Base-by-base conservation (phyloP, 1,140 invertebrate genomes). In the Physella acuta region DNA sequence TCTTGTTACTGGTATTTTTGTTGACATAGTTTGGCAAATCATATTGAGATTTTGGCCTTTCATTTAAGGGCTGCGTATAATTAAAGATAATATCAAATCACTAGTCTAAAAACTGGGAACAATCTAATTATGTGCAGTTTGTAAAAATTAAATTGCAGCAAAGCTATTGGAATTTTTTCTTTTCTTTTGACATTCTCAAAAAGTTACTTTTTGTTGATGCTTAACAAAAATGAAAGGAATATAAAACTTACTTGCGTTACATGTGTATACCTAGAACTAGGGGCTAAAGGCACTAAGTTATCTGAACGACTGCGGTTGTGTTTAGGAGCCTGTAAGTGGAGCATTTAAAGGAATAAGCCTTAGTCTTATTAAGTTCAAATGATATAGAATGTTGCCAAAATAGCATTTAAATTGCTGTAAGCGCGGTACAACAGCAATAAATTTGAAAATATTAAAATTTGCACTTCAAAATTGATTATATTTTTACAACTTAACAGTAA, bases 11-110 rank as follows among this genome's bases (percentile, higher is more conserved):
- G 63, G 39, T 72, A 49, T 56, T 68, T 44, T 53, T 28, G 52
- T 55, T 70, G 69, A 68, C 37, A 59, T 28, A 36, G 74, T 74
- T 78, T 51, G 79, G 78, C 58, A 82, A 63, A 70, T 82, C 77
- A 68, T 81, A 78, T 73, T 80, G 78, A 60, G 79, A 82, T 73
- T 80, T 80, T 55, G 77, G 78, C 49, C 79, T 60, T 26, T 69
- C 70, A 68, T 52, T 74, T 72, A 75, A 68, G 67, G 51, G 68
- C 53, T 67, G 62, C 37, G 49, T 51, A 31, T 20, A 52, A 52
- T 63, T 11, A 28, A 63, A 44, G 26, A 58, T n/a, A n/a, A n/a
- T n/a, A n/a, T n/a, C n/a, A n/a, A n/a, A n/a, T n/a, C n/a, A n/a
- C n/a, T n/a, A n/a, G n/a, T n/a, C n/a, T n/a, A n/a, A n/a, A n/a